phyloP scores from a whole-genome alignment of 1,140 invertebrate species.

The Lepidurus apus region DNA sequence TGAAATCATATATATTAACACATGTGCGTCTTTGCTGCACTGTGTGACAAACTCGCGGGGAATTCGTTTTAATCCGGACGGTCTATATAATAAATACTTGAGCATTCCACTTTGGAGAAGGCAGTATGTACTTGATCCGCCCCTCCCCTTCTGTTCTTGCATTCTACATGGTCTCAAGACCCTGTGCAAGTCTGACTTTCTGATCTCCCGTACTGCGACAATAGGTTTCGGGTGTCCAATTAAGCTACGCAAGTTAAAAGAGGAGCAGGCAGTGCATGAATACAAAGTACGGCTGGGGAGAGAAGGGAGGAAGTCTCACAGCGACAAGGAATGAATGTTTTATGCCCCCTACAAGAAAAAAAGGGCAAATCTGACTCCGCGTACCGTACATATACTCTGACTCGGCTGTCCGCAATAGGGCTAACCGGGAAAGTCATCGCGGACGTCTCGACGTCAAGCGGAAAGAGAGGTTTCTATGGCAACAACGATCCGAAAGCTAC shows the following conservation, averaged over 20 bases:
- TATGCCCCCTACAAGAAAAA: too few relatives aligned
- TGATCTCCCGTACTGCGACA: neutral
- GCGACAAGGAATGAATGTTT: too few relatives aligned
- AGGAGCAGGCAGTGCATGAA: neutral
- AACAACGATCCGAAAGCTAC: slow-evolving; percentile 2
- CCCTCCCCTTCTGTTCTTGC: neutral
- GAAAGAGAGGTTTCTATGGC: slow-evolving; percentile 10
- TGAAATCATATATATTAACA: slow-evolving; percentile 20
- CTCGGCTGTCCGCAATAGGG: slow-evolving; percentile 6
- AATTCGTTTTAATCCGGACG: slow-evolving; percentile 11
- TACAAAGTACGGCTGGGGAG: neutral
- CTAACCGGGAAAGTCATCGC: neutral
- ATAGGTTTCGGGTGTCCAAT: slow-evolving; percentile 21
- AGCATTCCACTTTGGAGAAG: neutral
- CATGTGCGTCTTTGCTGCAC: neutral
- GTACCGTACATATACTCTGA: neutral
- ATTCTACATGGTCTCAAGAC: too few relatives aligned
- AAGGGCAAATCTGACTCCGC: neutral
- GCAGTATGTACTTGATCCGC: neutral
- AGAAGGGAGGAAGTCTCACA: neutral
- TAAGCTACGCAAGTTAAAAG: neutral
- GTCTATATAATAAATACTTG: neutral
- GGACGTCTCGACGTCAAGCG: neutral
- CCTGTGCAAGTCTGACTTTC: too few relatives aligned
- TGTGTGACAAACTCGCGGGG: neutral